Percentiles rank a stretch among this genome's conserved stretches.
Evolutionary conservation across 1,140 invertebrate species (phyloP).

Genomic region (Ladona fulva): DNA sequence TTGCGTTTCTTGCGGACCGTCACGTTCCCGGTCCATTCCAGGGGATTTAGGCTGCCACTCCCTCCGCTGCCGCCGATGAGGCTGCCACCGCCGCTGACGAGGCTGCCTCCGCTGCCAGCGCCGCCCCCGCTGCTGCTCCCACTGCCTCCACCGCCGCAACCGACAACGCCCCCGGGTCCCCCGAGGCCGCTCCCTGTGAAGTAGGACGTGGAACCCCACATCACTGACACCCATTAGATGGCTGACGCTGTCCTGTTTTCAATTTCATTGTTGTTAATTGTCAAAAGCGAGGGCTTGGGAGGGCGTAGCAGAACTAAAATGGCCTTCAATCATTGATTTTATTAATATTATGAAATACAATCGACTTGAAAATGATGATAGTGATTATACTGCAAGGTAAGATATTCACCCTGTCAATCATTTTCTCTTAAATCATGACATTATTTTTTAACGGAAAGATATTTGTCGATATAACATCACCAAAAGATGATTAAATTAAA

Average conservation of each 20-base stretch:
- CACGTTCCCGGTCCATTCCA: conserved; percentile 88
- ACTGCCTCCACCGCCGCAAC: conserved; percentile 11
- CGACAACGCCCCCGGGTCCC: conserved; percentile 17
- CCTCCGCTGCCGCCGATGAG: conserved; percentile 39
- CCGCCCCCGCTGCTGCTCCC: conserved; percentile 20
- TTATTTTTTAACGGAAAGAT: too few species aligned
- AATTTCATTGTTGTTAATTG: conserved; percentile 41
- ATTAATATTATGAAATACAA: too few species aligned
- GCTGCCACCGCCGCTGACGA: background rate
- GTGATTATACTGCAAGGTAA: too few species aligned
- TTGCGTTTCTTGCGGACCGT: conserved; percentile 94
- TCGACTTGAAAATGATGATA: too few species aligned
- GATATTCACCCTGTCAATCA: too few species aligned
- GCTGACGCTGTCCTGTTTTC: conserved; percentile 33
- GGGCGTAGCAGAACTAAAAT: conserved; percentile 17
- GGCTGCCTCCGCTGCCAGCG: conserved; percentile 13
- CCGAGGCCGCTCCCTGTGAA: conserved; percentile 20
- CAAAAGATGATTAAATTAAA: too few species aligned
- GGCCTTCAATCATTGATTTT: too few species aligned
- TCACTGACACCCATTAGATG: conserved; percentile 23
- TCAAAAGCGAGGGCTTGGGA: conserved; percentile 31
- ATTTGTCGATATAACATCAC: too few species aligned
- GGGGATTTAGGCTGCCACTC: conserved; percentile 56
- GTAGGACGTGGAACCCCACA: conserved; percentile 23
- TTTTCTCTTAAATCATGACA: too few species aligned